Percentiles rank a stretch among this genome's conserved stretches.
Evolutionary conservation across 2,113 vertebrate species (phyloP).

Genomic region (Eleginops maclovinus): DNA sequence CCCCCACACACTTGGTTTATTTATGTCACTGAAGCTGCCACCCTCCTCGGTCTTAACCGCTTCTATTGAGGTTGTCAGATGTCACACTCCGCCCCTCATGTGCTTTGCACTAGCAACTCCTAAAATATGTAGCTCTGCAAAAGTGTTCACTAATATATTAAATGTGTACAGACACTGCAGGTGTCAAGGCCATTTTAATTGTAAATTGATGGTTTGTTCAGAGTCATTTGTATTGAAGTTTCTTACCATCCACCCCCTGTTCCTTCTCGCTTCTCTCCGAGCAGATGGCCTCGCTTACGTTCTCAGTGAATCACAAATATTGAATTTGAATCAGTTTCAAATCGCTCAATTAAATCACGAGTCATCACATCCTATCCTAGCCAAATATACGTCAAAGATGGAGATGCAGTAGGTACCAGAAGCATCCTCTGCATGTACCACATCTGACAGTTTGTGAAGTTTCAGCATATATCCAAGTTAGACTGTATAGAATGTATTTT

Average conservation of each 20-base stretch:
- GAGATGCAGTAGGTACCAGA: conserved; percentile 36
- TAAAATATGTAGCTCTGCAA: conserved; percentile 11
- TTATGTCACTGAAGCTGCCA: conserved; percentile 3
- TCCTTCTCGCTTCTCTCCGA: conserved; percentile 5
- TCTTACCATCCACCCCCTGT: conserved; percentile 13
- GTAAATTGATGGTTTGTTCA: conserved; percentile 30
- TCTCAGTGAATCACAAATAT: conserved; percentile 51
- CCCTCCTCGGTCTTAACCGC: neutral
- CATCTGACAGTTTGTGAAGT: conserved; percentile 26
- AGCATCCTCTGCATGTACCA: neutral
- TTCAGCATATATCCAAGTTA: conserved; percentile 30
- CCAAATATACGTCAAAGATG: conserved; percentile 51
- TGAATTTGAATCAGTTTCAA: conserved; percentile 60
- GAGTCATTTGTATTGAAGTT: conserved; percentile 38
- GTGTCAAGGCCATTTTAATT: conserved; percentile 15
- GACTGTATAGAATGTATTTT: conserved; percentile 51
- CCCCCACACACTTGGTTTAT: neutral
- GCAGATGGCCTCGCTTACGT: conserved; percentile 54
- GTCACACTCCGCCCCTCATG: conserved; percentile 23
- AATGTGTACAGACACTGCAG: neutral
- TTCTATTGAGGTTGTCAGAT: conserved; percentile 9
- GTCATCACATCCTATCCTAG: conserved; percentile 41
- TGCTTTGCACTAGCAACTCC: neutral
- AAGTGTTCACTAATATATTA: neutral
- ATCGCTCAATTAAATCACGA: conserved; percentile 52